A percentile compares a stretch with the other conserved stretches of the same genome.
Evolutionary conservation across 2,113 vertebrate species (phyloP).

Genomic region (Crotalus tigris): DNA sequence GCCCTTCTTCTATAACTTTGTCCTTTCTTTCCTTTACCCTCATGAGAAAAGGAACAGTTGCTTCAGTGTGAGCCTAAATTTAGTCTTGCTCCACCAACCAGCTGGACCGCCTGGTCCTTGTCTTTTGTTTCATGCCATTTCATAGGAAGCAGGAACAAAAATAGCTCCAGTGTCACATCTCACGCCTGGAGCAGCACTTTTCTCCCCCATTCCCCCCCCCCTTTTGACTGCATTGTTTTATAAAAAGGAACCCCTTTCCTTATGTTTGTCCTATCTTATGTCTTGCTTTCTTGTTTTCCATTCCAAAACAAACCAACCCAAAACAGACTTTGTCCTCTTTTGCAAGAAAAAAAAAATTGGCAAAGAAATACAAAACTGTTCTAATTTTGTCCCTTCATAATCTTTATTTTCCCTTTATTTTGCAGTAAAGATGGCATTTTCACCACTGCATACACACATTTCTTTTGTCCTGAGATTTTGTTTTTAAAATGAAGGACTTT

Average conservation of each 20-base stretch:
- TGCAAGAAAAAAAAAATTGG: not conserved
- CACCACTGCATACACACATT: not conserved
- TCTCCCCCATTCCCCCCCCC: not conserved
- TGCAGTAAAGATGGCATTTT: not conserved
- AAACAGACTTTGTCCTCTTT: not conserved
- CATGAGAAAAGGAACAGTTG: slow-evolving; percentile 8
- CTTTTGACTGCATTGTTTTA: slow-evolving; percentile 5
- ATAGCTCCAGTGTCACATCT: slow-evolving; percentile 52
- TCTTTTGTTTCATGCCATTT: slow-evolving; percentile 17
- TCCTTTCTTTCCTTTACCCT: not conserved
- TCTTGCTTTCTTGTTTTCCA: not conserved
- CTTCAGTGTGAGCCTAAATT: slow-evolving; percentile 56
- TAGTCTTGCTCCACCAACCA: slow-evolving; percentile 30
- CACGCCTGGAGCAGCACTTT: not conserved
- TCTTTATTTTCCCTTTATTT: not conserved
- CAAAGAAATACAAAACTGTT: not conserved
- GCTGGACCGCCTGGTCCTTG: slow-evolving; percentile 39
- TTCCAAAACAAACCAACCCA: not conserved
- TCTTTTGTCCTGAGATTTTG: not conserved
- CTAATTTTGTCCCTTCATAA: too few species aligned
- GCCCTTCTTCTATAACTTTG: not conserved
- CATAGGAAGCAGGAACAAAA: slow-evolving; percentile 30
- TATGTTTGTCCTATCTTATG: not conserved
- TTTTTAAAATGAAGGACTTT: not conserved
- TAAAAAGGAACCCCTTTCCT: not conserved